Conservation (phyloP, 1,140 invertebrate genomes). For the Drosophila obscura region DNA sequence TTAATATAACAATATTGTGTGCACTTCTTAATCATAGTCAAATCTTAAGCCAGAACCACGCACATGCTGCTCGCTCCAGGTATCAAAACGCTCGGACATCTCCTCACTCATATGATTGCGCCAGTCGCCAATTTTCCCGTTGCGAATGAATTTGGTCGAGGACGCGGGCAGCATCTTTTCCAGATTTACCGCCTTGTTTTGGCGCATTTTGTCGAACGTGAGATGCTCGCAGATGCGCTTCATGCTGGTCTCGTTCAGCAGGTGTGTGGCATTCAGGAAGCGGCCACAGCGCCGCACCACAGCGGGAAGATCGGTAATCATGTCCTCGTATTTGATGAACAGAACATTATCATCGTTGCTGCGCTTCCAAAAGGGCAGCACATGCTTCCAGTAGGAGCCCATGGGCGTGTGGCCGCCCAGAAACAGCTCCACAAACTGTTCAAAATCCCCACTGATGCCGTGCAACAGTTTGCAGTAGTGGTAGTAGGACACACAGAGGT, state of each 20-base stretch:
- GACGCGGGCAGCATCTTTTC: constrained; percentile 86
- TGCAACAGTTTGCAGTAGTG: constrained; percentile 92
- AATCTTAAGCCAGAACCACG: constrained; percentile 87
- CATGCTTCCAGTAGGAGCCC: constrained; percentile 89
- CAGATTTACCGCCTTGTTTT: constrained; percentile 91
- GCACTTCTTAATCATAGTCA: constrained; percentile 82
- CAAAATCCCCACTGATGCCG: constrained; percentile 88
- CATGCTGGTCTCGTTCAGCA: constrained; percentile 87
- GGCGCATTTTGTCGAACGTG: constrained; percentile 92
- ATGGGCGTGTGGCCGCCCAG: constrained; percentile 88
- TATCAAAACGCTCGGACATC: constrained; percentile 88
- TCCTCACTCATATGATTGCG: constrained; percentile 91
- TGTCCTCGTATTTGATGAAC: constrained; percentile 94
- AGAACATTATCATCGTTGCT: constrained; percentile 90
- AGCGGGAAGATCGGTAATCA: constrained; percentile 89
- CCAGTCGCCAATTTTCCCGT: constrained; percentile 93
- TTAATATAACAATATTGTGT: not conserved
- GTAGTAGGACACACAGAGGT: constrained; percentile 96
- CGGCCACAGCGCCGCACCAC: constrained; percentile 88
- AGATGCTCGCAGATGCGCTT: constrained; percentile 89
- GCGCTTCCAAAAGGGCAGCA: constrained; percentile 89
- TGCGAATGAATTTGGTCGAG: constrained; percentile 89
- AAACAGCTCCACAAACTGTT: constrained; percentile 93
- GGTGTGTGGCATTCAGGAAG: constrained; percentile 88
- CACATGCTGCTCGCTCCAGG: constrained; percentile 89